Evolutionary conservation across 2,113 vertebrate genomes (phyloP), one percentile per base, ranked within the genome.

Genomic region (Prunella fulvescens): DNA sequence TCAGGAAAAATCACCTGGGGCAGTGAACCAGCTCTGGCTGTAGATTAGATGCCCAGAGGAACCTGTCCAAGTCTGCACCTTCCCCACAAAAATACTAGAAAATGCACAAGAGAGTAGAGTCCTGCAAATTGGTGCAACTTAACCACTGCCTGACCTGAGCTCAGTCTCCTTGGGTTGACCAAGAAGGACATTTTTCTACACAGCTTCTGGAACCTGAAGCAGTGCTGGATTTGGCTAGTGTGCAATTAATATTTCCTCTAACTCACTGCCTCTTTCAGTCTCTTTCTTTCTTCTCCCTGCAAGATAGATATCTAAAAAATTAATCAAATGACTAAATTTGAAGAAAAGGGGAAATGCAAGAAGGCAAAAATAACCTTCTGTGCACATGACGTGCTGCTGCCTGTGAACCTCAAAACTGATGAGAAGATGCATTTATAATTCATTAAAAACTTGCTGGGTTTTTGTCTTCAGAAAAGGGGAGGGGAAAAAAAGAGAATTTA

Each of bases 231-330:
- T 81, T 87, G 87, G 24, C 18, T 65, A 37, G 45, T 2, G 1
- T 28, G 62, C 82, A 91, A 81, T 91, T 77, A 90, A 14, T 80
- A 44, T 61, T 88, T 91, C 37, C n/a, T 90, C 57, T 76, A 88
- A 79, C 51, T 81, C 50, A 18, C 74, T 54, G 54, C 24, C 40
- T 80, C 83, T 69, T 90, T 82, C 1, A 1, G 37, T 76, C 44
- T 85, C 44, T 50, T 76, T 70, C 76, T 86, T 94, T 88, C 81
- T 80, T 66, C 82, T 77, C 83, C 45, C 67, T 69, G 80, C 81
- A 84, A 95, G 88, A 95, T 12, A 93, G 87, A 25, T 87, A 94
- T 92, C 92, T 96, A 88, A 97, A 98, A 97, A 95, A 97, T 95
- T 88, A 93, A 97, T 97, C 96, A 95, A 96, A 96, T 2, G 0